A percentile compares a stretch with the other conserved stretches of the same genome.
Evolutionary conservation across 2,113 vertebrate species (phyloP).

Genomic region (Puntigrus tetrazona): DNA sequence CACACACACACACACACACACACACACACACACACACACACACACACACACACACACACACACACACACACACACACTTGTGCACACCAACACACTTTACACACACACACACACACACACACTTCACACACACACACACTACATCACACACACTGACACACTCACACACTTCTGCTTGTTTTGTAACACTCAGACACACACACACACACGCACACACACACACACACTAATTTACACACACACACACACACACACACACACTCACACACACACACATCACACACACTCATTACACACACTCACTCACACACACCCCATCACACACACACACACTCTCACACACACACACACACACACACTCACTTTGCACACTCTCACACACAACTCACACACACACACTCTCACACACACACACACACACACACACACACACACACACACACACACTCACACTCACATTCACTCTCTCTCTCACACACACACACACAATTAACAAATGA

Average conservation of each 20-base stretch:
- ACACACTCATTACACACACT: not conserved
- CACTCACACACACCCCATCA: no score
- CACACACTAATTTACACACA: not conserved
- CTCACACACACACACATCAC: not conserved
- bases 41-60: not conserved
- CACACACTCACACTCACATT: not conserved
- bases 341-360: not conserved
- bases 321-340: not conserved
- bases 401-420: not conserved
- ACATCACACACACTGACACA: not conserved
- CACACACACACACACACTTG: not conserved
- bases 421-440: not conserved
- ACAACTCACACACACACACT: not conserved
- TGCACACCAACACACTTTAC: no score
- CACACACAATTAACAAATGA: not conserved
- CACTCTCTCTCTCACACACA: no score
- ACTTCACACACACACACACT: not conserved
- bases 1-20: not conserved
- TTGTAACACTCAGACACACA: no score
- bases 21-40: not conserved
- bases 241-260: not conserved
- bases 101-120: not conserved
- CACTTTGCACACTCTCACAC: no score
- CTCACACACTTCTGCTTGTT: no score
- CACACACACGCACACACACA: not conserved